phyloP scores from a whole-genome alignment of 2,113 vertebrate species.

The Capricornis sumatraensis region DNA sequence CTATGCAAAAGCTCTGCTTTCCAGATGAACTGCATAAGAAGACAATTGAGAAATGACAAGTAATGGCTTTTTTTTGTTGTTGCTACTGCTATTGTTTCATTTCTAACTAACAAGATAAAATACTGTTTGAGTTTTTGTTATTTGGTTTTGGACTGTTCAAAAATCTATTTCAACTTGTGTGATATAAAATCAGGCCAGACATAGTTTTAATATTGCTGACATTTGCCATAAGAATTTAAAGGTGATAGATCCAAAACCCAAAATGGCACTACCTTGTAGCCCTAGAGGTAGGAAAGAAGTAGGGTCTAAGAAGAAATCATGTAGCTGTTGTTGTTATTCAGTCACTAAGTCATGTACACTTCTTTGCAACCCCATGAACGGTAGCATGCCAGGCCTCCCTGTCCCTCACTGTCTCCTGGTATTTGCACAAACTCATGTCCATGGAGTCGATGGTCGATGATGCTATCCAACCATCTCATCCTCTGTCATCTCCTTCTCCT shows the following conservation, averaged over 20 bases:
- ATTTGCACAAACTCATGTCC: neutral
- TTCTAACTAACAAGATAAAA: neutral
- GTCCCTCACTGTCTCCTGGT: neutral
- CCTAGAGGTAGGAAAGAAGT: neutral
- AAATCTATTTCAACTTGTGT: neutral
- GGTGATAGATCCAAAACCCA: neutral
- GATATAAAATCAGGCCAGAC: neutral
- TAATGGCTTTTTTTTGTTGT: no score
- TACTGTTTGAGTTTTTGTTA: neutral
- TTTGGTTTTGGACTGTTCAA: neutral
- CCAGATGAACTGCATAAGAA: neutral
- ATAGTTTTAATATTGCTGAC: neutral
- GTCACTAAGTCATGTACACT: neutral
- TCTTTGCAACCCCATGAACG: neutral
- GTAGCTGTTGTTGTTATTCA: neutral
- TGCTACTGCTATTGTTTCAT: neutral
- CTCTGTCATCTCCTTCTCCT: neutral
- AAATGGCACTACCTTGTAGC: fast-evolving
- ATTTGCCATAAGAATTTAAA: neutral
- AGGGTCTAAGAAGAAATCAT: neutral
- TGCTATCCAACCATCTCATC: neutral
- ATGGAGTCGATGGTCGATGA: neutral
- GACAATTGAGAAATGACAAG: neutral
- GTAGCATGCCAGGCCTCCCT: neutral
- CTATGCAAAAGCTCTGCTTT: neutral